phyloP scores from a whole-genome alignment of 2,888 invertebrate species.

The Drosophila sordidapex region DNA sequence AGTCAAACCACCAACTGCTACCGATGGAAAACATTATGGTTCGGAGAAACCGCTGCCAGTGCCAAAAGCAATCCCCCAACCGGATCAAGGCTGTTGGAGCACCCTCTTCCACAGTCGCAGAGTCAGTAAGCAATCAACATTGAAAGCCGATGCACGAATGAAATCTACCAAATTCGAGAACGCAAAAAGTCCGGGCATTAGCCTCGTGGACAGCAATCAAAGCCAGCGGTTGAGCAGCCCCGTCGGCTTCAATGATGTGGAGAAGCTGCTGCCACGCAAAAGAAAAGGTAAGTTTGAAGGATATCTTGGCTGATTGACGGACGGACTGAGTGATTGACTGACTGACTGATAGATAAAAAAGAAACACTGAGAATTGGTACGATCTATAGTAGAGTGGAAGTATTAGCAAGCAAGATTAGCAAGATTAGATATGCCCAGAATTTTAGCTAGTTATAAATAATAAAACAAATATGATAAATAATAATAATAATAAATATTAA shows the following conservation, averaged over 20 bases:
- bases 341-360: no score
- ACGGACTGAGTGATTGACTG: neutral
- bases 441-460: no score
- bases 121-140: neutral
- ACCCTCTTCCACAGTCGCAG: conserved; percentile 29
- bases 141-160: neutral
- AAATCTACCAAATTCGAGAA: neutral
- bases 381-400: no score
- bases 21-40: neutral
- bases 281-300: conserved; percentile 16
- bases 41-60: neutral
- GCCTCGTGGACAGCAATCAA: conserved; percentile 1
- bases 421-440: no score
- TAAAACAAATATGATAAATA: no score
- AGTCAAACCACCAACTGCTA: neutral
- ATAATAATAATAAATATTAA: neutral
- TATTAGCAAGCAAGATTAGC: neutral
- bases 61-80: neutral
- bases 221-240: neutral
- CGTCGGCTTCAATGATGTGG: conserved; percentile 12
- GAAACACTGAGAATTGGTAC: no score
- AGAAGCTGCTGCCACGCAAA: conserved; percentile 13
- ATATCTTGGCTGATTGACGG: no score
- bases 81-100: conserved; percentile 17
- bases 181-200: conserved; percentile 12